Conservation (phyloP, 2,888 invertebrate species). For the Galeruca laticollis region DNA sequence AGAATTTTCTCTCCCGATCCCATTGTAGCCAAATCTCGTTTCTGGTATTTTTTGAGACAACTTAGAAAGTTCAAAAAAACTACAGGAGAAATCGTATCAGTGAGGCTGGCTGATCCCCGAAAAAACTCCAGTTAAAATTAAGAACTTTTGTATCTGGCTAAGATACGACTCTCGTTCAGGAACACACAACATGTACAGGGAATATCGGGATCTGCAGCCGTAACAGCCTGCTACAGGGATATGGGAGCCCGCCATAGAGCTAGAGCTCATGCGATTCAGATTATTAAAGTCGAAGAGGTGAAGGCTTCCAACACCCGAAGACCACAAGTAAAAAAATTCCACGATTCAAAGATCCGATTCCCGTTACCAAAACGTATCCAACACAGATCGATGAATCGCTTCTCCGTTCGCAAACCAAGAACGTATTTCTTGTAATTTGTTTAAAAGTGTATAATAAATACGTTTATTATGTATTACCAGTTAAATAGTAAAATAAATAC, state of each 20-base stretch:
- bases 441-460: slow-evolving; percentile 48
- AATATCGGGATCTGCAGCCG: slow-evolving; percentile 99
- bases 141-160: slow-evolving; percentile 99
- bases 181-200: slow-evolving; percentile 99
- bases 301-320: slow-evolving; percentile 90
- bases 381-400: slow-evolving; percentile 84
- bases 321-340: slow-evolving; percentile 98
- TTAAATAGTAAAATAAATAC: too few relatives aligned
- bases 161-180: slow-evolving; percentile 99
- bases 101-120: slow-evolving; percentile 91
- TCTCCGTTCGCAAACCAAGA: slow-evolving; percentile 86
- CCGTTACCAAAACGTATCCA: slow-evolving; percentile 94
- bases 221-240: slow-evolving; percentile 98
- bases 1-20: slow-evolving; percentile 98
- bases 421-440: slow-evolving; percentile 76
- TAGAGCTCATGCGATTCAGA: slow-evolving; percentile 94
- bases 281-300: slow-evolving; percentile 96
- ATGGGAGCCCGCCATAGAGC: slow-evolving; percentile 99
- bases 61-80: slow-evolving; percentile 99
- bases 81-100: slow-evolving; percentile 97
- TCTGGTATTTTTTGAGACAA: slow-evolving; percentile 99
- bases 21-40: slow-evolving; percentile 98
- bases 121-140: slow-evolving; percentile 92
- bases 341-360: slow-evolving; percentile 96
- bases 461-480: too few relatives aligned